Conservation (phyloP, 2,797 vertebrate genomes). For the Rousettus madagascariensis region DNA sequence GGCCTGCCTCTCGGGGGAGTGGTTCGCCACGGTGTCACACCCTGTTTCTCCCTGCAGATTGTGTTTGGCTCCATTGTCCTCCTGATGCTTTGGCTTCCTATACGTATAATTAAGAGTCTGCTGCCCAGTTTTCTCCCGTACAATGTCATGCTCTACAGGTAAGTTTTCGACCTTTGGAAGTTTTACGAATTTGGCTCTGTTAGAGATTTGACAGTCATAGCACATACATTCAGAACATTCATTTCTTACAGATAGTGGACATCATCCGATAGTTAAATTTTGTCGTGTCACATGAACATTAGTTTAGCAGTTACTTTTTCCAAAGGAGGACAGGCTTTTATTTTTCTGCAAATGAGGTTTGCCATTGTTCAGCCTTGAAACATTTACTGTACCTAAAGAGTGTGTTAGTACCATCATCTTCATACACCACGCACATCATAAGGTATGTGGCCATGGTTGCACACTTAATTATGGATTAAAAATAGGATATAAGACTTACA, state of each 20-base stretch:
- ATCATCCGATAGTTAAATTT: slow-evolving; percentile 30
- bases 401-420: neutral
- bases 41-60: slow-evolving; percentile 86
- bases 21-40: neutral
- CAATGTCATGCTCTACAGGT: slow-evolving; percentile 99
- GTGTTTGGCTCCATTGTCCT: slow-evolving; percentile 98
- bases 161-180: slow-evolving; percentile 57
- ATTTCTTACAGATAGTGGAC: neutral
- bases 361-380: neutral
- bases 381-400: neutral
- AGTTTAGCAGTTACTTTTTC: neutral
- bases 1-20: neutral
- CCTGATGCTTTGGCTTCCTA: slow-evolving; percentile 98
- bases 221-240: neutral
- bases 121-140: slow-evolving; percentile 95
- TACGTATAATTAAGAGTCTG: slow-evolving; percentile 94
- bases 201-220: neutral
- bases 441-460: neutral
- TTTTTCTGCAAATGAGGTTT: neutral
- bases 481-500: neutral
- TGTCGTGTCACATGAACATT: neutral
- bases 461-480: slow-evolving; percentile 31
- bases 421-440: neutral
- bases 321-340: neutral
- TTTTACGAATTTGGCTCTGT: neutral